Evolutionary conservation across 2,797 vertebrate genomes (phyloP).

Genomic region (Adelosebastes latens): DNA sequence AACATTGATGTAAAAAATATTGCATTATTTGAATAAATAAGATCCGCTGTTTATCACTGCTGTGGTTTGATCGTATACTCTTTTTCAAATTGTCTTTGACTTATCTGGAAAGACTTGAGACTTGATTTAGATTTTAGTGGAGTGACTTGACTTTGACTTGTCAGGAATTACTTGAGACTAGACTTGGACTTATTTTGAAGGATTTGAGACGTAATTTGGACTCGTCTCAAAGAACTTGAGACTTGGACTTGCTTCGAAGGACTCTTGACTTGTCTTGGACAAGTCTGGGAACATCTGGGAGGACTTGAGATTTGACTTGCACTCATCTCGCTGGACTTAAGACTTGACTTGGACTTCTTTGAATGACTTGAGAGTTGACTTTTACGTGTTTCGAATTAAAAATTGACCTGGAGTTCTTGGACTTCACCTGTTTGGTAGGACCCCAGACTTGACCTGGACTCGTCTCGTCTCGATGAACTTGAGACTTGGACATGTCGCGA

Average conservation of each 20-base stretch:
- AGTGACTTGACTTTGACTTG: no score
- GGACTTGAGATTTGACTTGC: not conserved
- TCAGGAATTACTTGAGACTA: not conserved
- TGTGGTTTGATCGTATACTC: not conserved
- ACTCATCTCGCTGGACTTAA: not conserved
- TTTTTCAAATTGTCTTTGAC: not conserved
- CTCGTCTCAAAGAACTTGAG: not conserved
- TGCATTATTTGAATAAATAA: slow-evolving; percentile 86
- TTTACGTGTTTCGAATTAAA: not conserved
- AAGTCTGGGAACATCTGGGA: not conserved
- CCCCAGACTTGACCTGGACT: not conserved
- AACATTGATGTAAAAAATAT: slow-evolving; percentile 75
- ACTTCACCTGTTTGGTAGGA: not conserved
- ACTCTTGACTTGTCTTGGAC: not conserved
- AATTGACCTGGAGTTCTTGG: not conserved
- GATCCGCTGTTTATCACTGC: slow-evolving; percentile 62
- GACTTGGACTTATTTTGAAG: not conserved
- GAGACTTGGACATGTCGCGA: not conserved
- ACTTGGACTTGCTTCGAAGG: not conserved
- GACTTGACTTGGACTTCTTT: not conserved
- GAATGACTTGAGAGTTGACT: not conserved
- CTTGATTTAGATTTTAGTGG: not conserved
- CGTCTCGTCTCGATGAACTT: not conserved
- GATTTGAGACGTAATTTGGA: no score
- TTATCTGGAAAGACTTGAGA: not conserved